Evolutionary conservation across 2,888 invertebrate genomes (phyloP).

Genomic region (Branchellion lobata): DNA sequence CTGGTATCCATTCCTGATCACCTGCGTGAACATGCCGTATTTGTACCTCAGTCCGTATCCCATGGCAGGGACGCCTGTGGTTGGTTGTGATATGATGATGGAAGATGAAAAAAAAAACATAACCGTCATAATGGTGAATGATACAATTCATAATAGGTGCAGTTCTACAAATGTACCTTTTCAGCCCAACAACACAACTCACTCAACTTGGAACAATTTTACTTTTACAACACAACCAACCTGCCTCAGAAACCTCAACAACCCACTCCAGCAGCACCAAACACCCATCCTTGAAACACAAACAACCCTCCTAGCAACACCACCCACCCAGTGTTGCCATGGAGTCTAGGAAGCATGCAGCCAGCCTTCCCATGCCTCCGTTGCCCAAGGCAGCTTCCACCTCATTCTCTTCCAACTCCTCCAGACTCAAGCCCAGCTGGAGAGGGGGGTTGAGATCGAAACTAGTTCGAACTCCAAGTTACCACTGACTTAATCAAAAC

Average conservation of each 20-base stretch:
- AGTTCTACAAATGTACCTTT: no score
- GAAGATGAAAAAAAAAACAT: no score
- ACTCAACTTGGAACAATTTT: no score
- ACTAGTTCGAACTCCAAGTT: background rate
- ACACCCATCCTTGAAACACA: no score
- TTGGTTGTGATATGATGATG: no score
- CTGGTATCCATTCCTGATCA: slow-evolving; percentile 91
- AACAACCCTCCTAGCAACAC: no score
- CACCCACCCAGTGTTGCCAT: slow-evolving; percentile 86
- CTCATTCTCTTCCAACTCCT: slow-evolving; percentile 93
- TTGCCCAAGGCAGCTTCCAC: slow-evolving; percentile 98
- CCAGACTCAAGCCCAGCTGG: slow-evolving; percentile 89
- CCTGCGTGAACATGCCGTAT: slow-evolving; percentile 97
- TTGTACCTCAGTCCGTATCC: slow-evolving; percentile 98
- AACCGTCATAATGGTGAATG: no score
- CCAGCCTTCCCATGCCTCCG: slow-evolving; percentile 93
- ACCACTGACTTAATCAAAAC: background rate
- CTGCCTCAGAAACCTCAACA: no score
- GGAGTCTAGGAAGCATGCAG: slow-evolving; percentile 96
- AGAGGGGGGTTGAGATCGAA: background rate
- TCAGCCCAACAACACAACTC: no score
- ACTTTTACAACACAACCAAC: no score
- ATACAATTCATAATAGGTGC: no score
- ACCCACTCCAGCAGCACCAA: no score
- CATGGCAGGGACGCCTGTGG: slow-evolving; percentile 74